Percentiles rank a stretch among this genome's conserved stretches.
These are phyloP conservation scores for Eulithis testata DNA, from an alignment of 2,888 invertebrate species.

Conservation along the genomic window DNA sequence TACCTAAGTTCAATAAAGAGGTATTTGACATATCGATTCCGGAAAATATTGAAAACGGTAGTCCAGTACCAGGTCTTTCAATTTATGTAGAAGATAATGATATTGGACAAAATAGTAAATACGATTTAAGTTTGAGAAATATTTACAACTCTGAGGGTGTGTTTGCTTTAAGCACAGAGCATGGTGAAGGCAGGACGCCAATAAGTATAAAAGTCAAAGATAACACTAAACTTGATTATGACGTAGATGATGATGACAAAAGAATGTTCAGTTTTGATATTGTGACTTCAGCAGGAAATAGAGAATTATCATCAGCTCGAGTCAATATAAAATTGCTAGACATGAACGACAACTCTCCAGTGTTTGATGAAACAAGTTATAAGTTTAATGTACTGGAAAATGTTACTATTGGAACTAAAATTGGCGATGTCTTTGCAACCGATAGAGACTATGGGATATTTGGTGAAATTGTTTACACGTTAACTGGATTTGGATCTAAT, in stretches of 20 bases:
- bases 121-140: conserved; percentile 86
- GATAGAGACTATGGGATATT: conserved; percentile 90
- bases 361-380: conserved; percentile 86
- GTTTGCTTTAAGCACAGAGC: conserved; percentile 87
- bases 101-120: conserved; percentile 89
- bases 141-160: conserved; percentile 84
- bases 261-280: conserved; percentile 88
- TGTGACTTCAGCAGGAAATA: conserved; percentile 82
- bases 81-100: conserved; percentile 90
- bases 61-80: conserved; percentile 88
- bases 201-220: conserved; percentile 89
- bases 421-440: conserved; percentile 87
- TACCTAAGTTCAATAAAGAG: conserved; percentile 88
- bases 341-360: conserved; percentile 92
- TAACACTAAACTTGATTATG: conserved; percentile 88
- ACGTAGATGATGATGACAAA: conserved; percentile 85
- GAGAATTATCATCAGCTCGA: conserved; percentile 84
- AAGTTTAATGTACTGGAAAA: conserved; percentile 88
- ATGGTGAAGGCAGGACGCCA: conserved; percentile 89
- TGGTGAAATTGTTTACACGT: conserved; percentile 88
- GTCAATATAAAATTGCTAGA: conserved; percentile 88
- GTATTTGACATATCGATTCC: conserved; percentile 88
- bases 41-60: conserved; percentile 89
- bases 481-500: conserved; percentile 92
- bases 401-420: conserved; percentile 84